Evolutionary conservation across 2,797 vertebrate genomes (phyloP).

Genomic region (Darevskia mixta): DNA sequence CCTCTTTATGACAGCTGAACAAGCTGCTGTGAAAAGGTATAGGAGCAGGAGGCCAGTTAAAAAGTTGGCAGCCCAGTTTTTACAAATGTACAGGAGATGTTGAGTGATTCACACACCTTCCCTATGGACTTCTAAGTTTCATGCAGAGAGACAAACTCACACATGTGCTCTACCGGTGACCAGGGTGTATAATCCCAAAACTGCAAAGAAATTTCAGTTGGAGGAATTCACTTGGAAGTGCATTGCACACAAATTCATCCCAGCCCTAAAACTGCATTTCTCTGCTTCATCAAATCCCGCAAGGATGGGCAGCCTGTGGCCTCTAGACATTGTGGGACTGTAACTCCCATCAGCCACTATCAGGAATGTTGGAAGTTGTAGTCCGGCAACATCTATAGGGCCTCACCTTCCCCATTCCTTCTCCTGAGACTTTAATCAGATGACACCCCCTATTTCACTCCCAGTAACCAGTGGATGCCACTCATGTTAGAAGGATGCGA

Average conservation of each 20-base stretch:
- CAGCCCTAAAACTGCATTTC: background rate
- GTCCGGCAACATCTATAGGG: too few species aligned
- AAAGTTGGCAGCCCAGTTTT: background rate
- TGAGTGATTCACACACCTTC: background rate
- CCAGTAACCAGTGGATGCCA: background rate
- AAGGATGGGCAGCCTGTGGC: too few species aligned
- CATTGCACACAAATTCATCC: background rate
- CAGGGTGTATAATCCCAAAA: background rate
- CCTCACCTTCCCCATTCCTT: background rate
- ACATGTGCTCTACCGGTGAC: background rate
- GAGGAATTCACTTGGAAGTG: background rate
- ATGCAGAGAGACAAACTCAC: background rate
- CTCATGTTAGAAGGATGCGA: background rate
- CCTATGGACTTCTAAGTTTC: background rate
- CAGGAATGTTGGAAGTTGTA: too few species aligned
- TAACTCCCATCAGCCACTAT: too few species aligned
- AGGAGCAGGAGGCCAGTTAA: background rate
- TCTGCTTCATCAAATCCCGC: background rate
- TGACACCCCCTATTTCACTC: background rate
- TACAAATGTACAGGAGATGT: background rate
- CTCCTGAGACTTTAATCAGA: background rate
- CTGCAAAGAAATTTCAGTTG: background rate
- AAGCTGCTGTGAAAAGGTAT: background rate
- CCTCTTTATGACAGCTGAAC: too few species aligned
- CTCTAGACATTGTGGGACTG: too few species aligned